Base-by-base conservation (phyloP, 2,113 vertebrate genomes). In the Perognathus longimembris region DNA sequence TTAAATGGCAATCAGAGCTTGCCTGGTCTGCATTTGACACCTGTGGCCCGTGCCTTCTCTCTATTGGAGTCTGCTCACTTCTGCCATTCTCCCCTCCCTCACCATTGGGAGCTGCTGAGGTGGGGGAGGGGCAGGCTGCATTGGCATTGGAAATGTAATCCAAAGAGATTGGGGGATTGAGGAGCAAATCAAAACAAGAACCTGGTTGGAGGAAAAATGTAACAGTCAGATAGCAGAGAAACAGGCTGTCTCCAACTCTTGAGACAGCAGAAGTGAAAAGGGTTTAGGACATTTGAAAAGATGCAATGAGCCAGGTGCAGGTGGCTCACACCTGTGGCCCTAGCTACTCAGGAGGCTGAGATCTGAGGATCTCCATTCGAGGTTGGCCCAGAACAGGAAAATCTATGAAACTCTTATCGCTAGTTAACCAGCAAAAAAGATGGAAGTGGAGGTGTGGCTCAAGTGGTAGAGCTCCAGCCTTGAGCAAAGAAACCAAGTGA, bases 21-120 rank as follows among this genome's bases (percentile, higher is more conserved):
- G n/a, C 22, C 2, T 3, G 10, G 30, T n/a, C 91, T 86, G 88
- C n/a, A 5, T 69, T 85, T 86, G 92, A 88, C 80, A 86, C 86
- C 73, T 76, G 89, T 64, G 69, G 57, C 79, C 76, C 4, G 11
- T 22, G 70, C 74, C 78, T 84, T 77, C 92, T 70, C 74, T 54
- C 50, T 54, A 54, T 15, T 54, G 50, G 50, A 80, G 57, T 77
- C 67, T 93, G 90, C 92, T 95, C 88, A 78, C 77, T 93, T 89
- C 83, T 0, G 24, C n/a, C 50, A 36, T 30, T 17, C n/a, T 36
- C 15, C 20, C 28, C 77, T 54, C 15, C 50, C 50, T 54, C 50
- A 18, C 12, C 14, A 15, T 15, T 2, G 5, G 50, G 3, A 24
- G 26, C 28, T 5, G 28, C 11, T 26, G 26, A 8, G 28, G 24